Percentiles rank a stretch among this genome's conserved stretches.
phyloP scores from a whole-genome alignment of 2,113 vertebrate genomes.

The Cromileptes altivelis region DNA sequence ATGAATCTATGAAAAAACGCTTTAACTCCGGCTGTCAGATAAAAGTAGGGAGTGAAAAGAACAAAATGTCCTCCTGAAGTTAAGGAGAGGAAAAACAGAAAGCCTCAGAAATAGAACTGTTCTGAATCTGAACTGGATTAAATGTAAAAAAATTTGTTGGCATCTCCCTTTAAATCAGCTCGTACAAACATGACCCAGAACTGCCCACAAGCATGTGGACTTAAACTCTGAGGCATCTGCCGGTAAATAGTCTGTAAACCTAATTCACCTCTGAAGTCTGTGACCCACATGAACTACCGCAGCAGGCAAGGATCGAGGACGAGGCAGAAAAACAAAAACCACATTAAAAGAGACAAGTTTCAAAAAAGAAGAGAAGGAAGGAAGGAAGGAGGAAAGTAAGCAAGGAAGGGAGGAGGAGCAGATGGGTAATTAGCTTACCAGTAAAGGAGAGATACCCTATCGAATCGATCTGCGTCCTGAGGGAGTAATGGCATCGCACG shows the following conservation, averaged over 20 bases:
- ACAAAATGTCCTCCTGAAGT: not conserved
- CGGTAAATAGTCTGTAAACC: slow-evolving; percentile 32
- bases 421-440: slow-evolving; percentile 81
- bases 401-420: not conserved
- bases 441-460: slow-evolving; percentile 89
- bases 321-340: slow-evolving; percentile 1
- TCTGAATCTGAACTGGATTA: too few relatives aligned
- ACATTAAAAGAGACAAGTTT: not conserved
- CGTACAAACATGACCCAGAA: slow-evolving; percentile 27
- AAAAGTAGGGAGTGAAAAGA: not conserved
- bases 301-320: not conserved
- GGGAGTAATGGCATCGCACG: slow-evolving; percentile 86
- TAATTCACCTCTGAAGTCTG: slow-evolving; percentile 28
- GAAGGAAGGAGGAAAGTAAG: not conserved
- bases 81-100: not conserved
- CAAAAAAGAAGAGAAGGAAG: not conserved
- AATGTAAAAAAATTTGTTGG: not conserved
- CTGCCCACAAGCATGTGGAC: slow-evolving; percentile 33
- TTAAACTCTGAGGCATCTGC: slow-evolving; percentile 50
- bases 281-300: slow-evolving; percentile 19
- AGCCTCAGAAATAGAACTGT: not conserved
- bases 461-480: slow-evolving; percentile 85
- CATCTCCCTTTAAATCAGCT: slow-evolving; percentile 23
- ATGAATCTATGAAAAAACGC: not conserved
- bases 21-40: not conserved